Evolutionary conservation across 2,797 vertebrate species (phyloP).

Genomic region (Echeneis naucrates): DNA sequence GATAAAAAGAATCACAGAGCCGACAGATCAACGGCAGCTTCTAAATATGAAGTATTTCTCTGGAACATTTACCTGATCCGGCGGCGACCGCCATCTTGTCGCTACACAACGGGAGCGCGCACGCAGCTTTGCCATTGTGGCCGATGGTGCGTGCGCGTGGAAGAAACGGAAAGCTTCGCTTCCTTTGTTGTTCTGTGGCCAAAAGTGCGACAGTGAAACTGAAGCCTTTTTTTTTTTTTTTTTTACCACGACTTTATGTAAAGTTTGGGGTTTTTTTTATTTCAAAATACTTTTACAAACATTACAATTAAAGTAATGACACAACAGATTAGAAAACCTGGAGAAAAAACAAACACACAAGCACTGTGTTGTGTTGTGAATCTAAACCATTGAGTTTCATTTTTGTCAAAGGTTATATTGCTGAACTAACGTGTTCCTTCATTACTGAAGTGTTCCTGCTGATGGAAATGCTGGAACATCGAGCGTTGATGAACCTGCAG

Average conservation of each 20-base stretch:
- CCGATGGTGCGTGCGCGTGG: conserved; percentile 51
- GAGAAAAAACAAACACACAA: too few species aligned
- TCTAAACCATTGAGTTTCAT: background rate
- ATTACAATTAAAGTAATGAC: background rate
- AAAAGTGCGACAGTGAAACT: background rate
- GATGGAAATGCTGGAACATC: background rate
- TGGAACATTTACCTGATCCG: conserved; percentile 84
- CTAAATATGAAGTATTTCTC: conserved; percentile 49
- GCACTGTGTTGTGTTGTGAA: background rate
- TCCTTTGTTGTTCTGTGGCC: conserved; percentile 27
- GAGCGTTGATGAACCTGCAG: background rate
- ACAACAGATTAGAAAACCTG: too few species aligned
- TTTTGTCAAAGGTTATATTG: background rate
- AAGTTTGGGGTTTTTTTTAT: background rate
- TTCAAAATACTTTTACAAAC: background rate
- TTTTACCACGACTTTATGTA: background rate
- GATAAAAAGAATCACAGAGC: fast-evolving
- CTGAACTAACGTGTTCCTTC: background rate
- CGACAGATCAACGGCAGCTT: background rate
- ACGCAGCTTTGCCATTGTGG: conserved; percentile 59
- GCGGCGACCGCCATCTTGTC: conserved; percentile 88
- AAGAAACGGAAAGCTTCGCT: background rate
- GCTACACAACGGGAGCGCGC: conserved; percentile 79
- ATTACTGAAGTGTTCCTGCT: background rate
- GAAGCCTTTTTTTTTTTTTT: too few species aligned